Conservation (phyloP, 1,140 invertebrate genomes). For the Drosophila suzukii region DNA sequence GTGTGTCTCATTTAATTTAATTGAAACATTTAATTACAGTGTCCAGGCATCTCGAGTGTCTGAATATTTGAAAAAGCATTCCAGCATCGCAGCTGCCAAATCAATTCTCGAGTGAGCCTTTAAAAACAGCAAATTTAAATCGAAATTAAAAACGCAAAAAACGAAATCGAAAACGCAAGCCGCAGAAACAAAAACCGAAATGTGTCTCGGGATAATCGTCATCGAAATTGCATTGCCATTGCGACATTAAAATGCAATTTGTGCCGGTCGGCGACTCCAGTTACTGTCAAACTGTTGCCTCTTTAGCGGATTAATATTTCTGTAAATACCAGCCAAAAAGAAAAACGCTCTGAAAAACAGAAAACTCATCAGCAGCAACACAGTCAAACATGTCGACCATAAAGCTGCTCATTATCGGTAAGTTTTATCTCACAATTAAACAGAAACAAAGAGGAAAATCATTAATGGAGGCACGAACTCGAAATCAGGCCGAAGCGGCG, state of each 20-base stretch:
- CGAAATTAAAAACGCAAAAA: slow-evolving; percentile 8
- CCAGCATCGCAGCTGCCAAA: slow-evolving; percentile 4
- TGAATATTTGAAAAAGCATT: slow-evolving; percentile 25
- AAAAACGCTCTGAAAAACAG: slow-evolving; percentile 3
- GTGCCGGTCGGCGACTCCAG: slow-evolving; percentile 18
- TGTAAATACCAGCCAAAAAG: slow-evolving; percentile 48
- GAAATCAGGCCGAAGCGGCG: slow-evolving; percentile 12
- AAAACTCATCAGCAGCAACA: slow-evolving; percentile 36
- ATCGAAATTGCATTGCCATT: slow-evolving; percentile 49
- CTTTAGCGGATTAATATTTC: slow-evolving; percentile 50
- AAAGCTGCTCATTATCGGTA: slow-evolving; percentile 84
- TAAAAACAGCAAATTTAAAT: slow-evolving; percentile 13
- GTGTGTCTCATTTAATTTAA: slow-evolving; percentile 67
- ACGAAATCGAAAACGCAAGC: slow-evolving; percentile 8
- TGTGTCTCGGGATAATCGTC: slow-evolving; percentile 31
- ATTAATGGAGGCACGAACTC: slow-evolving; percentile 30
- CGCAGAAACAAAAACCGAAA: slow-evolving; percentile 18
- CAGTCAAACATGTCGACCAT: slow-evolving; percentile 72
- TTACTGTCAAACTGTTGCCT: slow-evolving; percentile 57
- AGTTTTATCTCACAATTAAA: slow-evolving; percentile 84
- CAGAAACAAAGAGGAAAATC: slow-evolving; percentile 34
- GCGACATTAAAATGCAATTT: slow-evolving; percentile 78
- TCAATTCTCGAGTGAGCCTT: slow-evolving; percentile 22
- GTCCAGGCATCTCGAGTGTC: slow-evolving; percentile 26
- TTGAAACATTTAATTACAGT: slow-evolving; percentile 70